Percentiles rank a stretch among this genome's conserved stretches.
phyloP scores from a whole-genome alignment of 1,140 invertebrate species.

The Cydia pomonella region DNA sequence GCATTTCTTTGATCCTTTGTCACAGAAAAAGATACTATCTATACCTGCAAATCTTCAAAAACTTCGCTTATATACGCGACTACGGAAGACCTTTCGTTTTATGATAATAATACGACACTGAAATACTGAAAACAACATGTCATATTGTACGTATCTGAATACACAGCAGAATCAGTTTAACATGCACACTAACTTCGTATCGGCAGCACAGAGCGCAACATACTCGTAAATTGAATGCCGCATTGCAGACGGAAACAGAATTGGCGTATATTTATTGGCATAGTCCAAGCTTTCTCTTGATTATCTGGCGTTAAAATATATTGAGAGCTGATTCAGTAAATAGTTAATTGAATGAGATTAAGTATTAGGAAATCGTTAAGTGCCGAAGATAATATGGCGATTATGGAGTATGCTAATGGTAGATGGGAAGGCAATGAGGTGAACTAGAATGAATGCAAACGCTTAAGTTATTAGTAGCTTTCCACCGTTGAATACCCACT shows the following conservation, averaged over 20 bases:
- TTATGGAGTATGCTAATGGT: not conserved
- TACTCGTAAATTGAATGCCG: constrained; percentile 11
- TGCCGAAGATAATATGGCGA: not conserved
- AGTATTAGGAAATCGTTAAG: constrained; percentile 13
- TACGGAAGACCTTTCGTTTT: too few species aligned
- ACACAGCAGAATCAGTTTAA: not conserved
- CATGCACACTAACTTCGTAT: constrained; percentile 17
- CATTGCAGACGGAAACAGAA: constrained; percentile 25
- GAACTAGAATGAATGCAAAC: not conserved
- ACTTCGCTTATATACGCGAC: too few species aligned
- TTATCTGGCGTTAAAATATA: not conserved
- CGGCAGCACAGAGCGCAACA: not conserved
- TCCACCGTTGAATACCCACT: too few species aligned
- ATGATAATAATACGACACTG: not conserved
- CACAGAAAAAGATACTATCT: too few species aligned
- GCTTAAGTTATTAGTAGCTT: too few species aligned
- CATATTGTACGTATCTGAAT: not conserved
- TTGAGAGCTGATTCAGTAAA: constrained; percentile 1
- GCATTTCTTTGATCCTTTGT: too few species aligned
- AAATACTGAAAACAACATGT: not conserved
- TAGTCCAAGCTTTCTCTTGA: constrained; percentile 12
- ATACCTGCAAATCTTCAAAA: too few species aligned
- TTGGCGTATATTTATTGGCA: constrained; percentile 22
- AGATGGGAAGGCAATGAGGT: not conserved
- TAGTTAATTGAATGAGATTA: not conserved